Evolutionary conservation across 2,888 invertebrate genomes (phyloP).

Genomic region (Cryptops parisi): DNA sequence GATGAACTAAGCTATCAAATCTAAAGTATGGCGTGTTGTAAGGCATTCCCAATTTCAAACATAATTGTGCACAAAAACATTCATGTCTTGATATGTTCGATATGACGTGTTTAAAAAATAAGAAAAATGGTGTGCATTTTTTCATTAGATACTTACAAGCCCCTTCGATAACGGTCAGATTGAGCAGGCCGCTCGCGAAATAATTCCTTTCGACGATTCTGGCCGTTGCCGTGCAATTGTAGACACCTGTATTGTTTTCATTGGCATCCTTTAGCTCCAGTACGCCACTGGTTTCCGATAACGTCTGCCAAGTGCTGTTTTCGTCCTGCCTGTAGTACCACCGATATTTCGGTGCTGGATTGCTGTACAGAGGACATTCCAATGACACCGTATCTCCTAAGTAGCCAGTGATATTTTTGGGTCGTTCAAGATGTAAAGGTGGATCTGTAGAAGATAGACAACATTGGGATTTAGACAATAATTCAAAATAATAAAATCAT

Average conservation of each 20-base stretch:
- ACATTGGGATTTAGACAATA: no score
- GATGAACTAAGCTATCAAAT: no score
- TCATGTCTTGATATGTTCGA: no score
- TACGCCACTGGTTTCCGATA: not conserved
- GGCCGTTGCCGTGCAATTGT: constrained; percentile 7
- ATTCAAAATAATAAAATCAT: no score
- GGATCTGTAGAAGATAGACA: constrained; percentile 4
- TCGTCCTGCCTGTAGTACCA: constrained; percentile 11
- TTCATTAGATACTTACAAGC: constrained; percentile 12
- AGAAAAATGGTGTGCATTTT: no score
- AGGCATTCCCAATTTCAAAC: no score
- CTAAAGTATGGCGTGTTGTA: no score
- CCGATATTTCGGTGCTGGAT: constrained; percentile 5
- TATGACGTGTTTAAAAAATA: no score
- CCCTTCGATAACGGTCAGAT: constrained; percentile 5
- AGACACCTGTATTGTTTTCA: constrained; percentile 2
- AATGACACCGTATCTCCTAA: constrained; percentile 1
- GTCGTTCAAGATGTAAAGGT: not conserved
- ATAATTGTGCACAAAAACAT: no score
- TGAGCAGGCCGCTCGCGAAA: constrained; percentile 5
- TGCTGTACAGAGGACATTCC: constrained; percentile 6
- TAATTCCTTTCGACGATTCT: not conserved
- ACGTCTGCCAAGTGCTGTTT: constrained; percentile 4
- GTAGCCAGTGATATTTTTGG: constrained; percentile 7
- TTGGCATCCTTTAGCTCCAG: constrained; percentile 7